Evolutionary conservation across 2,888 invertebrate genomes (phyloP), one percentile per base, ranked within the genome.

Genomic region (Lasioglossum marginatum): DNA sequence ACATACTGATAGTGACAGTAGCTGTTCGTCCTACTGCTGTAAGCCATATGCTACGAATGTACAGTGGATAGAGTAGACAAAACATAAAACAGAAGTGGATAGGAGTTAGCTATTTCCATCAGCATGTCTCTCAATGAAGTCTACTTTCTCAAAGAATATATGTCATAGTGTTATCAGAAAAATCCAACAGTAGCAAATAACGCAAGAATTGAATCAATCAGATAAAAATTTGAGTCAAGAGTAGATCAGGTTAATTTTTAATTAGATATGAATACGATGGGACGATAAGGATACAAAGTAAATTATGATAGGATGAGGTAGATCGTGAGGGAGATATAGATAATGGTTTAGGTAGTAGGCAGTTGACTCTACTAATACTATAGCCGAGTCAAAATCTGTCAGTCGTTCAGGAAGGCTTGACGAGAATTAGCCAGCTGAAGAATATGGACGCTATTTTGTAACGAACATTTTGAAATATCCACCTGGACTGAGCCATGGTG

Each of bases 401-500:
- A 5, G 34, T 68, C 68, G 34, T n/a, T 40, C 23, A 23, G 34
- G n/a, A 68, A 37, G 88, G 91, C 91, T 92, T 91, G 81, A 90
- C 87, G 88, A 89, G 93, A 93, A 93, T 94, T 94, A 94, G 92
- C 84, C 93, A 94, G 94, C 94, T 94, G 94, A 93, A 80, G 79
- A 85, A 80, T 82, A 83, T 82, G 82, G 89, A 88, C 89, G 89
- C 79, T 60, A 66, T 87, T 93, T 91, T 90, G 86, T 91, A 94
- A 94, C 94, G 94, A 92, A 93, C 93, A 87, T 89, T 91, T 77
- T 81, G 77, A 87, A 81, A 85, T 71, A 92, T 93, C 92, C 93
- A 94, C 94, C 94, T 94, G 94, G 94, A 92, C 91, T 91, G 91
- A 92, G 91, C 90, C 91, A 89, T 86, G 88, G 86, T 83, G 89